Base-by-base conservation (phyloP, 2,797 vertebrate species). In the Pagetopsis macropterus region DNA sequence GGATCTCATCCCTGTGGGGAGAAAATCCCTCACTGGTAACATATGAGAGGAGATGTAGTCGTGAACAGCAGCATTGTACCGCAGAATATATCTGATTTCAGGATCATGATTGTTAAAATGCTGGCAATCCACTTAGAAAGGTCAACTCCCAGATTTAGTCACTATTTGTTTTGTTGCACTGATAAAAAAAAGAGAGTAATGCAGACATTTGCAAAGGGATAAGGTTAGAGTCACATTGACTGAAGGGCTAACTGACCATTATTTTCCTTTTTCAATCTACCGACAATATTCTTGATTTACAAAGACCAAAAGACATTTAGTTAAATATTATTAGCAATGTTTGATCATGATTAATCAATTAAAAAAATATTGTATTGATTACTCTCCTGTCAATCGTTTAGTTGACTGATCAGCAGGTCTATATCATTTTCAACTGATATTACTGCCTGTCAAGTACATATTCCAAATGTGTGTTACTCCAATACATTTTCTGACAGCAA, bases 1-100 rank as follows among this genome's bases (percentile, higher is more conserved):
- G 31, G 65, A 78, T 74, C 55, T 54, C 61, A 14, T 33, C 23
- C 73, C 60, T 50, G 14, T 27, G 45, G 68, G 77, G 50, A 79
- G 23, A 73, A 66, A 17, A 2, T 15, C 19, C 33, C 8, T 55
- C 75, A 83, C 27, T 74, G 72, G 0, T 69, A 17, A 56, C 80
- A 78, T 21, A 60, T 76, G 70, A 65, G 60, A 19, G 6, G 48
- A 58, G 48, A 61, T 56, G 41, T 9, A 58, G 21, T 5, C n/a
- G 40, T 52, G 56, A 82, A 66, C 57, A 72, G 37, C 17, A 55
- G 63, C 15, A 2, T 56, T 75, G 72, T 69, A 48, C 23, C 49
- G 46, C 45, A 68, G 63, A 23, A n/a, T 19, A 9, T 57, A 11
- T 63, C 13, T 33, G 0, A 19, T 49, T 44, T 33, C 9, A 54